phyloP scores from a whole-genome alignment of 2,797 vertebrate species.

The Urophycis tenuis region DNA sequence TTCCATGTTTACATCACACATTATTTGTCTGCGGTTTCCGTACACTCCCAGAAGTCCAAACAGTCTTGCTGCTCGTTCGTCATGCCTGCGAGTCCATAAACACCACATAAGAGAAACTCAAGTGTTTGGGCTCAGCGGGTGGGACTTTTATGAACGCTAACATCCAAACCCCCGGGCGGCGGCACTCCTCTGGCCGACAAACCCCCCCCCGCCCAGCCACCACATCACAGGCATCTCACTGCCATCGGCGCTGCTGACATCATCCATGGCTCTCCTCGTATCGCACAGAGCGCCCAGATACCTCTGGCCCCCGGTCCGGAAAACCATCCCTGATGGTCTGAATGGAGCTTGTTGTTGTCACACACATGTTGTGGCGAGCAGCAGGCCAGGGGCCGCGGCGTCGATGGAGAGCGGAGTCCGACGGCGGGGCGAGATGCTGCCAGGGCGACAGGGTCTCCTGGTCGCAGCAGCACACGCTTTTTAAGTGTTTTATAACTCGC shows the following conservation, averaged over 20 bases:
- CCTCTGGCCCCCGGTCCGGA: constrained; percentile 20
- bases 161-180: constrained; percentile 39
- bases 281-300: constrained; percentile 43
- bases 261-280: constrained; percentile 45
- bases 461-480: too few relatives aligned
- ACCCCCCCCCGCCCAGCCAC: constrained; percentile 53
- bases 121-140: constrained; percentile 49
- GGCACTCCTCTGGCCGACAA: constrained; percentile 44
- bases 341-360: not conserved
- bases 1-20: not conserved
- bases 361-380: not conserved
- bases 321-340: too few relatives aligned
- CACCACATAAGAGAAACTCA: constrained; percentile 45
- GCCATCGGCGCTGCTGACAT: constrained; percentile 48
- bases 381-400: too few relatives aligned
- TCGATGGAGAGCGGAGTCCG: too few relatives aligned
- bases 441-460: too few relatives aligned
- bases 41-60: constrained; percentile 38
- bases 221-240: constrained; percentile 53
- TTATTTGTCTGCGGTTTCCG: constrained; percentile 21
- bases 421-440: too few relatives aligned
- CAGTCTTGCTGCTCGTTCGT: constrained; percentile 47
- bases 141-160: constrained; percentile 45
- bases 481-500: too few relatives aligned
- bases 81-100: constrained; percentile 50